Evolutionary conservation across 2,113 vertebrate species (phyloP).

Genomic region (Todiramphus chloris): DNA sequence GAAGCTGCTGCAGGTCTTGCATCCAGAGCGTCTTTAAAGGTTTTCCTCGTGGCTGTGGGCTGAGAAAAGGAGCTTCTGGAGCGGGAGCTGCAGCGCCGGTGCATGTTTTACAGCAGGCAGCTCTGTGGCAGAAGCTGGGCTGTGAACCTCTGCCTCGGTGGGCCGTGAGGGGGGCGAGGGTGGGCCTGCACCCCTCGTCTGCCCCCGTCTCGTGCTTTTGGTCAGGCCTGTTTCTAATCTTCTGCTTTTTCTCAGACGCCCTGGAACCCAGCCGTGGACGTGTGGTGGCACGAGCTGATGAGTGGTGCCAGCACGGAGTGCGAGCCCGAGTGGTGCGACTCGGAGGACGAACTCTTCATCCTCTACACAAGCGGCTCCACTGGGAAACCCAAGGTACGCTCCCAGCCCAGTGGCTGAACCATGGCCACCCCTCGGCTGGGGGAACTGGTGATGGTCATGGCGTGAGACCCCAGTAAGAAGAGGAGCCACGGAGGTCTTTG

Average conservation of each 20-base stretch:
- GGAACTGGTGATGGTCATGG: accelerated
- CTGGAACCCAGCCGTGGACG: conserved; percentile 87
- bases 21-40: neutral
- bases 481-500: neutral
- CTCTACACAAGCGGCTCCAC: conserved; percentile 98
- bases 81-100: neutral
- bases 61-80: neutral
- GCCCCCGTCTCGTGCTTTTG: neutral
- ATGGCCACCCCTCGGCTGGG: neutral
- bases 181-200: neutral
- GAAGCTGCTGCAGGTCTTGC: neutral
- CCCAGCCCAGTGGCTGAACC: neutral
- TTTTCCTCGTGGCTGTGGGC: neutral
- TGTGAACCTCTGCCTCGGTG: neutral
- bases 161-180: accelerated
- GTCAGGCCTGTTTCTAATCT: neutral
- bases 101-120: neutral
- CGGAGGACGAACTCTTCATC: conserved; percentile 94
- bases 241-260: conserved; percentile 75
- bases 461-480: neutral
- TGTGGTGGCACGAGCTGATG: conserved; percentile 91
- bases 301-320: conserved; percentile 81
- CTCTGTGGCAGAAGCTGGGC: neutral
- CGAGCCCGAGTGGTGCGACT: conserved; percentile 93
- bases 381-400: conserved; percentile 91